Evolutionary conservation across 2,888 invertebrate genomes (phyloP).

Genomic region (Lithodes maja): DNA sequence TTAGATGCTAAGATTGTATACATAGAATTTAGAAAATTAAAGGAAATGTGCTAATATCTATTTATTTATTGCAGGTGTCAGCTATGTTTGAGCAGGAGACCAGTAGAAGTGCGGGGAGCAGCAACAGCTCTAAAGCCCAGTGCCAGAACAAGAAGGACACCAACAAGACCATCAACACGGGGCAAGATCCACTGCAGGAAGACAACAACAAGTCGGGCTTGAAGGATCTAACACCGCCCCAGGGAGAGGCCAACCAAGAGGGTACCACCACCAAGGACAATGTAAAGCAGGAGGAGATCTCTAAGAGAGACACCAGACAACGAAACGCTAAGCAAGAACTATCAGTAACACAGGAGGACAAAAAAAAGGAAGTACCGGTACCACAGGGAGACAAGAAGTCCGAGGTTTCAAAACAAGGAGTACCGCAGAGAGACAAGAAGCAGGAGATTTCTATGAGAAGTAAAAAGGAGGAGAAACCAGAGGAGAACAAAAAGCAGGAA

Average conservation of each 20-base stretch:
- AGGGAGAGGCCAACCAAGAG: not conserved
- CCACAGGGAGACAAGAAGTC: too few relatives aligned
- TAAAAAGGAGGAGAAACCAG: too few relatives aligned
- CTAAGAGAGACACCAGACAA: too few relatives aligned
- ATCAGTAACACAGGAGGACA: too few relatives aligned
- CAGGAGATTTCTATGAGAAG: too few relatives aligned
- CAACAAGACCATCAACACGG: not conserved
- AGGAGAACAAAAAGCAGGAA: too few relatives aligned
- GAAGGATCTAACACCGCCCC: not conserved
- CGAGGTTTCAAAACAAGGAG: too few relatives aligned
- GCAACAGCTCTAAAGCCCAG: not conserved
- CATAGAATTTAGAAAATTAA: not conserved
- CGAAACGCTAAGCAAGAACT: too few relatives aligned
- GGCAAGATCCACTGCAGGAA: not conserved
- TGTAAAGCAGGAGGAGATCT: too few relatives aligned
- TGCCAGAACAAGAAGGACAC: not conserved
- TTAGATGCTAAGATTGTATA: not conserved
- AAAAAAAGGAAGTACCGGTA: too few relatives aligned
- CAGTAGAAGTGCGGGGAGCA: conserved; percentile 54
- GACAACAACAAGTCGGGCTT: not conserved
- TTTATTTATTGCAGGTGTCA: conserved; percentile 36
- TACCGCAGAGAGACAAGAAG: too few relatives aligned
- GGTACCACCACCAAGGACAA: not conserved
- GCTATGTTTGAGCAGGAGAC: conserved; percentile 64
- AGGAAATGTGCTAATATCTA: not conserved